Conservation (phyloP, 2,113 vertebrate genomes). For the Castor canadensis region DNA sequence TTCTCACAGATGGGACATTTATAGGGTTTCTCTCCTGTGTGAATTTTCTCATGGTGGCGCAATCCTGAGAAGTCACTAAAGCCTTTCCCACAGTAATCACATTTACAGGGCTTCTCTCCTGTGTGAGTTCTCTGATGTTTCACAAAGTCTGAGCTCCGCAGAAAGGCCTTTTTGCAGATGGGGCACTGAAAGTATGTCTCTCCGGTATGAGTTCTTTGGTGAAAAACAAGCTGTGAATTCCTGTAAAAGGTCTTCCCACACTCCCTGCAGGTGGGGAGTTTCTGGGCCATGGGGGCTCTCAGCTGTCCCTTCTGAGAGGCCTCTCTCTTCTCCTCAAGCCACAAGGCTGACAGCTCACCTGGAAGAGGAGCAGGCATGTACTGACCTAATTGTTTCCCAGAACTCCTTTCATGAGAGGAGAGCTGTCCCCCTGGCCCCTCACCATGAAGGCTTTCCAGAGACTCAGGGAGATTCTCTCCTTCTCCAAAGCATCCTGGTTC, state of each 20-base stretch:
- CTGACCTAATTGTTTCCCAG: slow-evolving; percentile 29
- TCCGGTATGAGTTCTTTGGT: slow-evolving; percentile 70
- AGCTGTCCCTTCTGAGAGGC: slow-evolving; percentile 38
- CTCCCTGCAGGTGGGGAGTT: slow-evolving; percentile 71
- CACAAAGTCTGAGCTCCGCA: slow-evolving; percentile 72
- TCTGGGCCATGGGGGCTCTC: slow-evolving; percentile 66
- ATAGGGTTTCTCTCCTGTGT: slow-evolving; percentile 79
- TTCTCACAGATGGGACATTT: slow-evolving; percentile 79
- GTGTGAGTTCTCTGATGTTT: slow-evolving; percentile 77
- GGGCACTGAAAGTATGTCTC: slow-evolving; percentile 71
- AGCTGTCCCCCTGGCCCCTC: neutral
- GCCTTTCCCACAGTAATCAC: slow-evolving; percentile 76
- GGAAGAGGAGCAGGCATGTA: neutral
- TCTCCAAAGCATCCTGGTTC: neutral
- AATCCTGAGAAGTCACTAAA: slow-evolving; percentile 77
- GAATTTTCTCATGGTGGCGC: slow-evolving; percentile 76
- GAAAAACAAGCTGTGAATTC: slow-evolving; percentile 73
- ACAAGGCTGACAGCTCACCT: neutral
- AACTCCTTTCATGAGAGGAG: neutral
- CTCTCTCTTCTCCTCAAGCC: slow-evolving; percentile 65
- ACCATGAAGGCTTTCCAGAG: neutral
- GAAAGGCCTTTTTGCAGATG: slow-evolving; percentile 73
- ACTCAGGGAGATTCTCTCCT: neutral
- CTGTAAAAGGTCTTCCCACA: slow-evolving; percentile 74
- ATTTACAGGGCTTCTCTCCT: slow-evolving; percentile 77